Evolutionary conservation across 53 echinoderm and acorn worm species (phyloP).

Genomic region (Echinarachnius parma): DNA sequence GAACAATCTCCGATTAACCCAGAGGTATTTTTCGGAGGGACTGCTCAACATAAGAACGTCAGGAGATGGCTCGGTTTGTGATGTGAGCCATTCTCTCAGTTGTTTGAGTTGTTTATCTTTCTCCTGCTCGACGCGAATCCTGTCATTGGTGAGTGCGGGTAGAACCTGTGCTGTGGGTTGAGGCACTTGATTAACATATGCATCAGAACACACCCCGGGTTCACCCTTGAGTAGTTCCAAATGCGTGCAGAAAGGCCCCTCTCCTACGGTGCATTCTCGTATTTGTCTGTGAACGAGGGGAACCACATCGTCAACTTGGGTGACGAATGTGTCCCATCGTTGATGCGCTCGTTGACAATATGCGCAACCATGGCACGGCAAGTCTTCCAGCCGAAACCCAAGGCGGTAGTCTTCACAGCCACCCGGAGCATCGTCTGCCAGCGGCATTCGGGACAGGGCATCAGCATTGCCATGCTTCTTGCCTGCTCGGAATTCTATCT

Average conservation of each 20-base stretch:
- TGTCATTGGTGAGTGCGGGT: too few species aligned
- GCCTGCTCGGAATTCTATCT: conserved; percentile 25
- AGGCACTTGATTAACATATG: too few species aligned
- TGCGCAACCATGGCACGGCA: conserved; percentile 49
- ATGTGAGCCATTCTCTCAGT: conserved; percentile 27
- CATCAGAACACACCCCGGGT: too few species aligned
- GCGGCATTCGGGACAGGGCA: conserved; percentile 51
- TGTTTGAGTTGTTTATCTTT: conserved; percentile 2
- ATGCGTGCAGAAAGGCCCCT: too few species aligned
- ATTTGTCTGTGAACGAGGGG: conserved; percentile 27
- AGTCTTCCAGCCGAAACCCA: conserved; percentile 17
- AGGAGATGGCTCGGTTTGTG: conserved; percentile 28
- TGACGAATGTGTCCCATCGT: conserved; percentile 47
- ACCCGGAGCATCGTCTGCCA: too few species aligned
- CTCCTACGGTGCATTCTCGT: too few species aligned
- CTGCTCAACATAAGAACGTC: conserved; percentile 27
- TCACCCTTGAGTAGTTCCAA: too few species aligned
- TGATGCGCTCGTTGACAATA: conserved; percentile 47
- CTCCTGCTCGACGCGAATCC: conserved; percentile 24
- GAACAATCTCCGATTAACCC: conserved; percentile 46
- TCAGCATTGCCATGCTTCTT: conserved; percentile 52
- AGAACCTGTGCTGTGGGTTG: too few species aligned
- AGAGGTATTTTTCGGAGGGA: conserved; percentile 38
- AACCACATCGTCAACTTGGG: conserved; percentile 44
- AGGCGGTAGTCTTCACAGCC: conserved; percentile 12